Evolutionary conservation across 2,797 vertebrate species (phyloP), one percentile per base, ranked within the genome.

Genomic region (Pempheris klunzingeri): DNA sequence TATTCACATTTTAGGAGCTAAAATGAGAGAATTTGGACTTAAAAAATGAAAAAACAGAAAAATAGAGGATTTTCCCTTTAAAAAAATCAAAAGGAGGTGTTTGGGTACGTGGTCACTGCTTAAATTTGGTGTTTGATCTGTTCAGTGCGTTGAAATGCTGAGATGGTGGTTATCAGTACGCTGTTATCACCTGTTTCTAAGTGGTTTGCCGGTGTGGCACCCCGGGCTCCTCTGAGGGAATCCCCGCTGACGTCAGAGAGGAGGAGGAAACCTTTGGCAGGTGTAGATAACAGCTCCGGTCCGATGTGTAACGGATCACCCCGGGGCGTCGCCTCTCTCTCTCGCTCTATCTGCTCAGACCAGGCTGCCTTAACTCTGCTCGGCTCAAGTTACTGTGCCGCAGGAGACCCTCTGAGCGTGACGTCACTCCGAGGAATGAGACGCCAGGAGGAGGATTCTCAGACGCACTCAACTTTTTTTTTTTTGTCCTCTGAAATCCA

Each of bases 171-270:
- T 11, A 6, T 36, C n/a, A n/a, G n/a, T n/a, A n/a, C n/a, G n/a
- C n/a, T 32, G 44, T 66, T 15, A 5, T 43, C 22, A 17, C 17
- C 38, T 61, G 7, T 44, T 76, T 66, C 47, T 50, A 59, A 59
- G 49, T 2, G 8, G 26, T 50, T n/a, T 10, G 11, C 13, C 71
- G 66, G 55, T 26, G 69, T 32, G 36, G 39, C 4, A 60, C 36
- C 17, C 0, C 1, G 36, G 32, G 1, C 13, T 60, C 62, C 66
- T 68, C 63, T 17, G 20, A 87, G 89, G 92, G 92, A 91, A 89
- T 63, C 90, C 92, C 88, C 28, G 36, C 55, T 89, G 90, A 88
- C 63, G 84, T 92, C 78, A 75, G 13, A n/a, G n/a, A 55, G 69
- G 74, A 69, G 66, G 77, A 49, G 77, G 78, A 77, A 77, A 58